These are phyloP conservation scores for Cheilosia variabilis DNA, from an alignment of 2,888 invertebrate genomes.

Conservation along the genomic window DNA sequence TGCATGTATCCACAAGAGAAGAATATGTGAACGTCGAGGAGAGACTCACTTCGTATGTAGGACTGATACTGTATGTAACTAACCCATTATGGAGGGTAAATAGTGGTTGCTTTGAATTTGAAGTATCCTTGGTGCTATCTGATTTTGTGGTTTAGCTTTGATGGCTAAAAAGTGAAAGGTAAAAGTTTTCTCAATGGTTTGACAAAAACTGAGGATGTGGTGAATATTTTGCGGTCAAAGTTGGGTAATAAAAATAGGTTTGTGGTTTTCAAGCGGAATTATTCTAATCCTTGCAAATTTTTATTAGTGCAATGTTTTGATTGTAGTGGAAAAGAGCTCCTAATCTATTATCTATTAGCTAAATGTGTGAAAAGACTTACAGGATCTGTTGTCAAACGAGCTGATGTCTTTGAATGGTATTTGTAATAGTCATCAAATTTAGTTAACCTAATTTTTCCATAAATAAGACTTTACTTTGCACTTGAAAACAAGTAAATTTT, in stretches of 20 bases:
- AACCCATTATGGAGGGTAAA: conserved; percentile 51
- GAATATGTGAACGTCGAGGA: conserved; percentile 43
- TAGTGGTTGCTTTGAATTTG: conserved; percentile 71
- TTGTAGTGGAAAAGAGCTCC: no score
- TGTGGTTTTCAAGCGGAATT: no score
- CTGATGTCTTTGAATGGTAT: no score
- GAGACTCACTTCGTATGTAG: conserved; percentile 8
- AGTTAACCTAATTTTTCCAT: no score
- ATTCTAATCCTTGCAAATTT: no score
- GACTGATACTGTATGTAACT: conserved; percentile 24
- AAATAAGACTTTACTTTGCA: no score
- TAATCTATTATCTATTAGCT: no score
- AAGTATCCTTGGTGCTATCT: conserved; percentile 54
- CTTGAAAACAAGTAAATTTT: no score
- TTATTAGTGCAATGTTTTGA: no score
- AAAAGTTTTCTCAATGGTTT: conserved; percentile 19
- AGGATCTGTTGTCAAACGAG: no score
- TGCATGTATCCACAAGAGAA: conserved; percentile 28
- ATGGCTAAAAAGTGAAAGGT: conserved; percentile 43
- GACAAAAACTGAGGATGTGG: conserved; percentile 1
- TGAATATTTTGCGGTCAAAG: conserved; percentile 2
- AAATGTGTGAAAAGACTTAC: no score
- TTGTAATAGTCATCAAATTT: no score
- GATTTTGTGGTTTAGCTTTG: conserved; percentile 65
- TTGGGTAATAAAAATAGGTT: not conserved